Conservation (phyloP, 37 sponge, comb jelly and placozoan species). For the Axinella damicornis region DNA sequence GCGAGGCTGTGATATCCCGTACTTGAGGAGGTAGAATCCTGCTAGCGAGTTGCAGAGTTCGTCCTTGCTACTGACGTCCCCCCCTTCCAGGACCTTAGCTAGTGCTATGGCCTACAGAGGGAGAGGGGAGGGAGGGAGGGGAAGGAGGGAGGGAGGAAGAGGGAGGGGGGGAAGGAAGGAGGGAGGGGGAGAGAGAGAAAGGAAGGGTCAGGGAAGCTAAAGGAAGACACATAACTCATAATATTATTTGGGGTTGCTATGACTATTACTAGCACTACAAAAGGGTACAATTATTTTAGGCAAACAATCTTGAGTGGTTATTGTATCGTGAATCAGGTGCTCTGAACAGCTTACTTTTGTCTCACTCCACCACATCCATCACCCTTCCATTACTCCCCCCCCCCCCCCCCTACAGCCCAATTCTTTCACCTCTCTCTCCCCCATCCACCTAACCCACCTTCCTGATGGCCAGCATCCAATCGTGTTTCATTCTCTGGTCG, state of each 20-base stretch:
- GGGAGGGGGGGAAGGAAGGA: neutral
- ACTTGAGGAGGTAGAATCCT: conserved; percentile 59
- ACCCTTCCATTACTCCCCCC: neutral
- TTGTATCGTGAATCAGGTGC: no score
- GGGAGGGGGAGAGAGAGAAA: neutral
- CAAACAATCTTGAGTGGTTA: no score
- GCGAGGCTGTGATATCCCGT: conserved; percentile 39
- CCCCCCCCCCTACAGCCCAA: neutral
- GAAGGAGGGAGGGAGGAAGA: neutral
- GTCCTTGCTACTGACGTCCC: neutral
- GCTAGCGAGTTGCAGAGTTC: conserved; percentile 11
- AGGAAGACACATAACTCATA: no score
- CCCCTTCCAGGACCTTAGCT: conserved; percentile 35
- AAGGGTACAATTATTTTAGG: no score
- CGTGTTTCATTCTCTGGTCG: conserved; percentile 52
- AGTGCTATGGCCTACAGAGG: conserved; percentile 50
- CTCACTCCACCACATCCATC: neutral
- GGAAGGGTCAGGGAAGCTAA: no score
- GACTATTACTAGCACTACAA: no score
- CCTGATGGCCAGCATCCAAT: conserved; percentile 73
- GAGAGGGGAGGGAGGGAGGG: conserved; percentile 10
- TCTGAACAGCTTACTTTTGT: no score
- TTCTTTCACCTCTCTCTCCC: neutral
- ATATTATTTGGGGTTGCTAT: no score
- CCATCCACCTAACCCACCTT: conserved; percentile 47